Base-by-base conservation (phyloP, 2,888 invertebrate species). In the Theodoxus fluviatilis region DNA sequence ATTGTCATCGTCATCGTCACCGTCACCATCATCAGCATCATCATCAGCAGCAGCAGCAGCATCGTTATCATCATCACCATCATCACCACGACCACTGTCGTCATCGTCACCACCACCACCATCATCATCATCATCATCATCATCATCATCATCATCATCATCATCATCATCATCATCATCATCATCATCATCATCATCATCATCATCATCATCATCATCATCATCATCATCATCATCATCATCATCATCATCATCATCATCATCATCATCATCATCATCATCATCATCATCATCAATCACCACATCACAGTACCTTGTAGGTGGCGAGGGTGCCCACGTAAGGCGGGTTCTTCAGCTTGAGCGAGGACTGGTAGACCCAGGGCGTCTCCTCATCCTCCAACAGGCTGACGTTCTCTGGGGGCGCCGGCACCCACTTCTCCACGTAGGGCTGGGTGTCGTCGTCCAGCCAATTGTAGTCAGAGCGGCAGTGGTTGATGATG, bases 291-390 rank as follows among this genome's bases (percentile, higher is more conserved):
- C 52, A 47, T 47, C 64, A 64, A 22, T 22, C n/a, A n/a, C n/a
- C n/a, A n/a, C n/a, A n/a, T n/a, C n/a, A n/a, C n/a, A n/a, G n/a
- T n/a, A n/a, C n/a, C n/a, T 77, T 78, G 80, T 89, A 89, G 0
- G 85, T 80, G 71, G 85, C 82, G 37, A 86, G 75, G 22, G 79
- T 80, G 0, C 88, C 89, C 71, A 85, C 79, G 73, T 87, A 87
- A 0, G 88, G 88, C 1, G 87, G 81, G 40, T 85, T 87, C 73
- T 87, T 83, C 52, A 89, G 80, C 73, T 87, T 83, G 12, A 80
- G 64, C 0, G 88, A 84, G 72, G 81, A 84, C 71, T 84, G 78
- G 78, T 89, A 89, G 1, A 85, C 82, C 82, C 86, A 88, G 3
- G 86, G 84, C 25, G 79, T 78, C 28, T 80, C 74, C 28, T 72